Evolutionary conservation across 2,797 vertebrate genomes (phyloP).

Genomic region (Gobio occitaniae): DNA sequence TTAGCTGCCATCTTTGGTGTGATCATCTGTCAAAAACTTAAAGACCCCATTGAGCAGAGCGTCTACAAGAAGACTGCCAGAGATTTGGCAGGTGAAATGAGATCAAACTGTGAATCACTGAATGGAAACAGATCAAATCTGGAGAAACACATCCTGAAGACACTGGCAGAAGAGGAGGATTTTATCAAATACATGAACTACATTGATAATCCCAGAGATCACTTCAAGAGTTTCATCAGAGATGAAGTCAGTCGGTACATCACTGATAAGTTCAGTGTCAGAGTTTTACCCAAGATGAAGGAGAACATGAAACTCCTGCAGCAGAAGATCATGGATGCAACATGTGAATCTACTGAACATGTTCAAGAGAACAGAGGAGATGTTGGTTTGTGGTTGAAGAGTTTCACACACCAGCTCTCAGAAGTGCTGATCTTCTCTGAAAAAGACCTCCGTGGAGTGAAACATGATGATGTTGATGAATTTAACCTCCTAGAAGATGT

Average conservation of each 20-base stretch:
- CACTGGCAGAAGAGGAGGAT: no score
- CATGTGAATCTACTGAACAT: neutral
- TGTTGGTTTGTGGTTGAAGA: neutral
- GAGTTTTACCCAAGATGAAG: neutral
- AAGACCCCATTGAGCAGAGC: neutral
- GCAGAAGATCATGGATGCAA: no score
- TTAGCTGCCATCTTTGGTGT: neutral
- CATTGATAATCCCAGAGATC: neutral
- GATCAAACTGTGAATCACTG: neutral
- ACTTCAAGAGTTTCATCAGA: neutral
- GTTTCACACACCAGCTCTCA: neutral
- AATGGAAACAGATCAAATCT: neutral
- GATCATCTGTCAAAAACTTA: neutral
- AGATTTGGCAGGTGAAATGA: rapidly evolving
- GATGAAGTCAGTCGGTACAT: no score
- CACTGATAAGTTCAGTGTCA: no score
- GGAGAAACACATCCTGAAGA: no score
- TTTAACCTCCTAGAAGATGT: neutral
- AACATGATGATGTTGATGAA: neutral
- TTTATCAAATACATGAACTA: neutral
- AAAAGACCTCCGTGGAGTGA: neutral
- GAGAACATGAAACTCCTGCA: no score
- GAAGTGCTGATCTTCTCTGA: neutral
- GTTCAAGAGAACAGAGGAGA: neutral
- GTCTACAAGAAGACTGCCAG: neutral